phyloP scores from a whole-genome alignment of 2,113 vertebrate species.

The Tachysurus fulvidraco region DNA sequence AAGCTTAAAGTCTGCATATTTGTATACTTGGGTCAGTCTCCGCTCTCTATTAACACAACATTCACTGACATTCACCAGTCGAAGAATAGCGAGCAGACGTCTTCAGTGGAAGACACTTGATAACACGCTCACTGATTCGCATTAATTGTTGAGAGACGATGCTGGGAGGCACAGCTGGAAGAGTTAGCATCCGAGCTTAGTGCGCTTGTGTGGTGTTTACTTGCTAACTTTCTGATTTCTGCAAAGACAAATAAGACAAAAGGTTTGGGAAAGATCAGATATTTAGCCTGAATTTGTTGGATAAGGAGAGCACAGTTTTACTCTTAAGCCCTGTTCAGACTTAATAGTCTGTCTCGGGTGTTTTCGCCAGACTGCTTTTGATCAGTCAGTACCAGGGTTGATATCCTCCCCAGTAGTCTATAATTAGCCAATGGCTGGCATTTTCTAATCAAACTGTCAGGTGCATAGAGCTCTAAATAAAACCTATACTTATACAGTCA shows the following conservation, averaged over 20 bases:
- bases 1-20: neutral
- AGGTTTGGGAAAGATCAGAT: neutral
- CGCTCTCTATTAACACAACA: neutral
- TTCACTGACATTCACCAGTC: neutral
- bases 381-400: neutral
- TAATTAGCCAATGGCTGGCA: neutral
- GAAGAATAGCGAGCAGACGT: neutral
- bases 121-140: neutral
- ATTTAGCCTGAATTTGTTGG: neutral
- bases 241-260: neutral
- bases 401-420: neutral
- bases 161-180: conserved; percentile 3
- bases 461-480: neutral
- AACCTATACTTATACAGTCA: neutral
- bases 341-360: neutral
- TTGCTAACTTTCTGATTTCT: neutral
- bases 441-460: neutral
- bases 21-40: neutral
- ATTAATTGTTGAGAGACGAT: conserved; percentile 1
- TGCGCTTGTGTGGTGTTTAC: neutral
- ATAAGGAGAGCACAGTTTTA: neutral
- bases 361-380: neutral
- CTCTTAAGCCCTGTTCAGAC: neutral
- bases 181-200: neutral
- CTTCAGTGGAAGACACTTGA: neutral